Percentiles rank a stretch among this genome's conserved stretches.
Evolutionary conservation across 1,140 invertebrate species (phyloP).

Genomic region (Tetramorium alpestre): DNA sequence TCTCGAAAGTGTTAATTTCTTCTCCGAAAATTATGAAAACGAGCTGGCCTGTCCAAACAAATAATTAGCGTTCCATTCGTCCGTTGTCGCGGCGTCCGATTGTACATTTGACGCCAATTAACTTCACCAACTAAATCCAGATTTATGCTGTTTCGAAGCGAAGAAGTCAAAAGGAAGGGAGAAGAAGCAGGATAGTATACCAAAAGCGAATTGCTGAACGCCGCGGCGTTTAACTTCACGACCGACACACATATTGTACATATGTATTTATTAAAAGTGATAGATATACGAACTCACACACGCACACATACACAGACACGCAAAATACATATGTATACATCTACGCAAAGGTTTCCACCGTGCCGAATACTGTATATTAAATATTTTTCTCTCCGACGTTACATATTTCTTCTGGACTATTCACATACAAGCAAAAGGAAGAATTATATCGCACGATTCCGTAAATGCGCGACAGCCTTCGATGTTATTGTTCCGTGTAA

Average conservation of each 20-base stretch:
- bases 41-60: constrained; percentile 43
- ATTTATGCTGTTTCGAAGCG: constrained; percentile 33
- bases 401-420: constrained; percentile 7
- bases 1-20: constrained; percentile 47
- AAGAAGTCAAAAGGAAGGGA: constrained; percentile 63
- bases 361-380: constrained; percentile 42
- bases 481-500: background rate
- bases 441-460: background rate
- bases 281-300: constrained; percentile 46
- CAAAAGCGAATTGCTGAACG: constrained; percentile 51
- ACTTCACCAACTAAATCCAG: background rate
- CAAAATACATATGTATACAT: constrained; percentile 26
- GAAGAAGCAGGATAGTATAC: constrained; percentile 38
- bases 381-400: constrained; percentile 50
- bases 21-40: constrained; percentile 41
- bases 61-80: constrained; percentile 51
- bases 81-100: constrained; percentile 55
- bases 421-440: background rate
- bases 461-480: constrained; percentile 14
- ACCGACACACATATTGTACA: constrained; percentile 60
- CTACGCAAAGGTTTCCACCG: constrained; percentile 58
- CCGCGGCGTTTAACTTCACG: constrained; percentile 59
- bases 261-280: constrained; percentile 66
- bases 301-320: background rate
- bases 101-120: constrained; percentile 40